Evolutionary conservation across 2,888 invertebrate genomes (phyloP), one percentile per base, ranked within the genome.

Genomic region (Leptothorax acervorum): DNA sequence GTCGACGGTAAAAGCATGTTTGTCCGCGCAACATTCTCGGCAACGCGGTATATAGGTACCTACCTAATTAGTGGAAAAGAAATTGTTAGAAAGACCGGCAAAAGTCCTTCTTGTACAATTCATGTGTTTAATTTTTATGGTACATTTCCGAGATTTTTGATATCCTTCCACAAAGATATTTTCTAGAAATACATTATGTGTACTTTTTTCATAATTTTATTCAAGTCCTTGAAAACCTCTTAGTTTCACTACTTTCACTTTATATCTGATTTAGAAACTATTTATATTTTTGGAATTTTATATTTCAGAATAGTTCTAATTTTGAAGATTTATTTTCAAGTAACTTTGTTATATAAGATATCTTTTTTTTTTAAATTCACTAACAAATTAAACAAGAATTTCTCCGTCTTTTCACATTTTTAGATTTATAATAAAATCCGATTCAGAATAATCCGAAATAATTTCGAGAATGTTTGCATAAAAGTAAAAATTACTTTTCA

Each of bases 1-100:
- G 62, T 60, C 79, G 28, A 62, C 8, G 57, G 57, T 48, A 68
- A 79, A 60, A 60, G 45, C 28, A n/a, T 42, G n/a, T 35, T 9
- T 76, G 11, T 5, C 12, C 35, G 15, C n/a, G 3, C 42, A 68
- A 70, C 31, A 57, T 45, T 57, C 45, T 12, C 12, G 6, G 5
- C 18, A 60, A 31, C 18, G 4, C 57, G 12, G 11, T n/a, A 23
- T 79, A n/a, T n/a, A n/a, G n/a, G n/a, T n/a, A 23, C 23, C 23
- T 23, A 23, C 23, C 23, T 23, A 45, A 60, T 57, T 79, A 55
- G 1, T 48, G 6, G 2, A 60, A 71, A 57, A 2, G 12, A 71
- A 71, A 60, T 71, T 60, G 9, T 39, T 60, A 28, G 28, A n/a
- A 55, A 71, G 15, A 48, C 12, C 35, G 15, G n/a, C 9, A 68